Percentiles rank a stretch among this genome's conserved stretches.
Conservation (phyloP, 2,113 vertebrate species). For the Halcyon malimbica region DNA sequence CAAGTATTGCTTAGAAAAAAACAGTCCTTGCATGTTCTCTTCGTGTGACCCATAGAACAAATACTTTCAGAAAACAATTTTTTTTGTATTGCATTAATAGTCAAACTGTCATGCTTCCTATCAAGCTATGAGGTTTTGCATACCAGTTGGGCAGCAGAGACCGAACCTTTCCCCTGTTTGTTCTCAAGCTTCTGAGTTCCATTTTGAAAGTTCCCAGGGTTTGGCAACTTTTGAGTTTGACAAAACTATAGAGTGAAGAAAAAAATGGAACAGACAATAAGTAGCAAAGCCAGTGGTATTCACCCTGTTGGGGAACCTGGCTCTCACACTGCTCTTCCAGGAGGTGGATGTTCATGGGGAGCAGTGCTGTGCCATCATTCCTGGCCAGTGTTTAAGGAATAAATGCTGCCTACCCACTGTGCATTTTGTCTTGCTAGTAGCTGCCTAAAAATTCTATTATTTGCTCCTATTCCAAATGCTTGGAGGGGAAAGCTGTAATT, state of each 20-base stretch:
- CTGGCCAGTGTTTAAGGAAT: neutral
- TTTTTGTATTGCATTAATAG: neutral
- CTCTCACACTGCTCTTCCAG: neutral
- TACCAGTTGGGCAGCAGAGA: accelerated
- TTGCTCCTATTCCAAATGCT: neutral
- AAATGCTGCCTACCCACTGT: neutral
- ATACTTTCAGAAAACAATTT: neutral
- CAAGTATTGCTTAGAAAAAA: neutral
- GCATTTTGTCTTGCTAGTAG: neutral
- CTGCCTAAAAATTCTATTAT: neutral
- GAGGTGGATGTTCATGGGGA: neutral
- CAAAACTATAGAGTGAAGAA: neutral
- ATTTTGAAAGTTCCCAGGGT: neutral
- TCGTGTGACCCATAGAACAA: neutral
- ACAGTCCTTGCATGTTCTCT: neutral
- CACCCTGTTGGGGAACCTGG: neutral
- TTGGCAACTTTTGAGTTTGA: neutral
- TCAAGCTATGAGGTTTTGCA: neutral
- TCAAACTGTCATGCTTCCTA: neutral
- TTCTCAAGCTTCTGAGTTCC: neutral
- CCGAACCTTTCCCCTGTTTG: neutral
- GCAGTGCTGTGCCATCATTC: neutral
- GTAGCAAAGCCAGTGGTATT: neutral
- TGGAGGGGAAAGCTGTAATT: neutral
- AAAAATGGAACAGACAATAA: neutral